Conservation (phyloP, 2,113 vertebrate genomes). For the Perca schrenkii region DNA sequence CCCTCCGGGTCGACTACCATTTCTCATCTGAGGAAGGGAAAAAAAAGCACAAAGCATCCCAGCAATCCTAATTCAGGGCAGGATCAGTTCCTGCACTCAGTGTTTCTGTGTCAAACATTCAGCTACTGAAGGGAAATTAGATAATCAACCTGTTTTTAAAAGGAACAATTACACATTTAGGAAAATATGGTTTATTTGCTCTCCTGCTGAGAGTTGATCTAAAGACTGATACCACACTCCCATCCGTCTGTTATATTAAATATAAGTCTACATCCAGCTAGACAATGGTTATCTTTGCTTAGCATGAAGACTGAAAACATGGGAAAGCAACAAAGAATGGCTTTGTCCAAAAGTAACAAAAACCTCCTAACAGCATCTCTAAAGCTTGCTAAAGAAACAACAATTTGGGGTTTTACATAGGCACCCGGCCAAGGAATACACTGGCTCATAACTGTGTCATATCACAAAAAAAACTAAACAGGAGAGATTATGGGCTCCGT, state of each 20-base stretch:
- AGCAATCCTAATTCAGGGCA: slow-evolving; percentile 21
- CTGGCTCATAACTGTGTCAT: not conserved
- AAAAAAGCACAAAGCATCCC: slow-evolving; percentile 28
- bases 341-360: not conserved
- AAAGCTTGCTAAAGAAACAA: not conserved
- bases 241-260: not conserved
- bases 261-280: not conserved
- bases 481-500: not conserved
- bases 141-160: slow-evolving; percentile 7
- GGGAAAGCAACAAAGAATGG: no score
- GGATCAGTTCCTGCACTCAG: slow-evolving; percentile 5
- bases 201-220: not conserved
- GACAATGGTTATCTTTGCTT: not conserved
- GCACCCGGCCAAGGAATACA: not conserved
- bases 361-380: not conserved
- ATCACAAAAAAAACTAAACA: not conserved
- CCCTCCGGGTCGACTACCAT: slow-evolving; percentile 24
- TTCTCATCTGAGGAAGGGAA: not conserved
- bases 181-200: slow-evolving; percentile 11
- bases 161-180: not conserved
- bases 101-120: slow-evolving; percentile 2
- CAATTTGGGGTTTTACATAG: not conserved
- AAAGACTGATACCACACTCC: not conserved
- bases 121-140: slow-evolving; percentile 8
- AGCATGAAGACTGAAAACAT: not conserved